Percentiles rank a stretch among this genome's conserved stretches.
These are phyloP conservation scores for Loriculus beryllinus DNA, from an alignment of 2,797 vertebrate genomes.

Conservation along the genomic window DNA sequence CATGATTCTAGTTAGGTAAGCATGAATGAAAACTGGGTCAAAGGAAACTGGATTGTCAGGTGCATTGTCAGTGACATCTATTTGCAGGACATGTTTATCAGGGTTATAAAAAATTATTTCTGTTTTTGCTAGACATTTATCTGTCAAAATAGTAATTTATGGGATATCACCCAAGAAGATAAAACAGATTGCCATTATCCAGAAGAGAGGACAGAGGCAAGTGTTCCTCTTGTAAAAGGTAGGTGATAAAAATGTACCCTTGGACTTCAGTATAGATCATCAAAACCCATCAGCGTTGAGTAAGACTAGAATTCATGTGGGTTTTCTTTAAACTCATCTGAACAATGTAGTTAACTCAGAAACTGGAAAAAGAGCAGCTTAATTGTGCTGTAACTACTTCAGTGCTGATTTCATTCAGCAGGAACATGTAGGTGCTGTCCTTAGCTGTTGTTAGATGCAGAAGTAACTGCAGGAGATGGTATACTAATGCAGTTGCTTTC, in stretches of 20 bases:
- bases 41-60: neutral
- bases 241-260: neutral
- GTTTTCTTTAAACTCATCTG: neutral
- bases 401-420: neutral
- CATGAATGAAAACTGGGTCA: neutral
- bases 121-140: neutral
- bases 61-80: neutral
- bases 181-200: neutral
- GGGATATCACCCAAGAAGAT: neutral
- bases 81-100: neutral
- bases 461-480: neutral
- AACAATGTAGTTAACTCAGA: neutral
- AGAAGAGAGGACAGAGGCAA: neutral
- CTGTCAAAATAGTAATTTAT: neutral
- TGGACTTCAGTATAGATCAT: neutral
- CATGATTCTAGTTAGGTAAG: neutral
- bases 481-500: neutral
- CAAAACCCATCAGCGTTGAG: neutral
- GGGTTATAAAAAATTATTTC: neutral
- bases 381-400: neutral
- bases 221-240: neutral
- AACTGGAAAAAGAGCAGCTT: neutral
- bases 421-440: neutral
- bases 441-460: neutral
- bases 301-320: neutral